Base-by-base conservation (phyloP, 2,113 vertebrate genomes). In the Hydropotes inermis region DNA sequence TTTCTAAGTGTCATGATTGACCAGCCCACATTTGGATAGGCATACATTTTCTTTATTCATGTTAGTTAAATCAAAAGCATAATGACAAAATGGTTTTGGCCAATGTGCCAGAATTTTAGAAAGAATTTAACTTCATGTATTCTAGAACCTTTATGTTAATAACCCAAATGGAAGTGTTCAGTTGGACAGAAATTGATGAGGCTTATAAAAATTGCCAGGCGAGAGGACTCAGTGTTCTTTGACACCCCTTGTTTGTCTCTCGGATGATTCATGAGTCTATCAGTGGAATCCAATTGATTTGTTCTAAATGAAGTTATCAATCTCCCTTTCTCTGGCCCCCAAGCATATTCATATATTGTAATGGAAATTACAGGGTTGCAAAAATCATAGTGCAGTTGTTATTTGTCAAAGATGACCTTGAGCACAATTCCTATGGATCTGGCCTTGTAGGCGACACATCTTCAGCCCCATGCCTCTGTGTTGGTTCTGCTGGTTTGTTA, bases 131-230 rank as follows among this genome's bases (percentile, higher is more conserved):
- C 43, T 95, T 93, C 25, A n/a, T 52, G 58, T 64, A 94, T 87
- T 78, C 55, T 74, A 88, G 55, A 94, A 97, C 58, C 83, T 94
- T 95, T 89, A 94, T 70, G 67, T 96, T 93, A 94, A 95, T 91
- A 78, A 89, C 13, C 33, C n/a, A 81, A 92, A 88, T 95, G 45
- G 86, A 95, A 96, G 28, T 95, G 84, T 57, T 95, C 79, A 50
- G 36, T 89, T 93, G 36, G 58, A 55, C 67, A 96, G 70, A 96
- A 95, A 50, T 92, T 64, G 87, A 96, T 97, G 76, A 97, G 21
- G 78, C 57, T 96, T 93, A 10, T 95, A 94, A 82, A 84, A 95
- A 57, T 97, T 58, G 85, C 33, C 30, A 43, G 16, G 57, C n/a
- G 61, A 92, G 67, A 55, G 45, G 10, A 83, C 17, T 54, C 52